Percentiles rank a stretch among this genome's conserved stretches.
These are phyloP conservation scores for Apodemia mormo DNA, from an alignment of 2,888 invertebrate genomes.

Conservation along the genomic window DNA sequence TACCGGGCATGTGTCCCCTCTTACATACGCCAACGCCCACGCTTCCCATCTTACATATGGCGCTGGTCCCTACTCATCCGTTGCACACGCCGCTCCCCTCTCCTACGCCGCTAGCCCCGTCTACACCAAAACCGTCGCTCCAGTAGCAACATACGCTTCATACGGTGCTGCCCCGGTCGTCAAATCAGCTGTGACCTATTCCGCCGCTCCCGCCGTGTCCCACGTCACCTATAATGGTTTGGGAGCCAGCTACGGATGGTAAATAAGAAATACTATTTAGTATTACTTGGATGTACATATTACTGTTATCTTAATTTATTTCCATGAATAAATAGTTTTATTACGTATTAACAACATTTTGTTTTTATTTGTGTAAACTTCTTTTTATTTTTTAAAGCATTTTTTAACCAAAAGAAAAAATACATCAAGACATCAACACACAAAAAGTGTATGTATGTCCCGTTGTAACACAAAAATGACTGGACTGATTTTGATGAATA, in stretches of 20 bases:
- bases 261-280: conserved; percentile 36
- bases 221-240: conserved; percentile 84
- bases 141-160: conserved; percentile 52
- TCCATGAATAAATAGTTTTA: conserved; percentile 1
- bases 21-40: conserved; percentile 5
- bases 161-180: conserved; percentile 73
- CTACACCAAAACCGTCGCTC: conserved; percentile 43
- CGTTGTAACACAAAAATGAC: too few species aligned
- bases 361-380: too few species aligned
- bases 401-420: too few species aligned
- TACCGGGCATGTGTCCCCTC: conserved; percentile 36
- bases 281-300: conserved; percentile 3
- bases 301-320: conserved; percentile 1
- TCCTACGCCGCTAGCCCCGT: conserved; percentile 41
- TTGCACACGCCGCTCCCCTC: conserved; percentile 42
- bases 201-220: conserved; percentile 81
- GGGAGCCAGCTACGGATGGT: conserved; percentile 74
- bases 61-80: conserved; percentile 1
- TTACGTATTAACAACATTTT: too few species aligned
- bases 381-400: too few species aligned
- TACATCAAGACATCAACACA: too few species aligned
- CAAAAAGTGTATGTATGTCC: too few species aligned
- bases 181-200: conserved; percentile 57
- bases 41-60: too few species aligned
- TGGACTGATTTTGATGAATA: too few species aligned